Evolutionary conservation across 2,888 invertebrate genomes (phyloP).

Genomic region (Omphaloscelis lunosa): DNA sequence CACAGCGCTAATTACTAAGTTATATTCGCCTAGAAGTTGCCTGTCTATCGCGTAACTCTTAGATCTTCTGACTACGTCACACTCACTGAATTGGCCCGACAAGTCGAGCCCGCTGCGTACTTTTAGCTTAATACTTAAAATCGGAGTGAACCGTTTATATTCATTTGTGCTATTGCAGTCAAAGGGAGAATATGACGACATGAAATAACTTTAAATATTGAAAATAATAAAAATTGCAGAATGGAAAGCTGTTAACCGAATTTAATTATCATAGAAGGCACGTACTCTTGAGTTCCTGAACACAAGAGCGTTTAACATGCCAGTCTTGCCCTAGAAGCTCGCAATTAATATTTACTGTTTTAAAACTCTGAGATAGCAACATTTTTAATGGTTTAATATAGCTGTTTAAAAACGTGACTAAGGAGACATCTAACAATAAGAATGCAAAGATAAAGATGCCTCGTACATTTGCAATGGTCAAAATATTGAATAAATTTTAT

Average conservation of each 20-base stretch:
- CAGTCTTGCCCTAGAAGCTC: slow-evolving; percentile 42
- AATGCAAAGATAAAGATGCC: not conserved
- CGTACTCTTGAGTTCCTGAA: slow-evolving; percentile 66
- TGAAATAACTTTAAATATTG: not conserved
- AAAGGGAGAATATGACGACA: slow-evolving; percentile 22
- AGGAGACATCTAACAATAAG: not conserved
- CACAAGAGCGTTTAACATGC: slow-evolving; percentile 25
- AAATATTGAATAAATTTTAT: not conserved
- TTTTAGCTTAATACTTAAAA: too few species aligned
- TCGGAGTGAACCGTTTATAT: too few species aligned
- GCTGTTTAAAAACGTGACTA: not conserved
- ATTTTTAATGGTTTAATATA: not conserved
- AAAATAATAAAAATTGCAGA: not conserved
- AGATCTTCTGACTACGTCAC: too few species aligned
- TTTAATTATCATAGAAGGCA: slow-evolving; percentile 72
- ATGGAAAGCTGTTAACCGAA: slow-evolving; percentile 26
- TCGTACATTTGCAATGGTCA: slow-evolving; percentile 1
- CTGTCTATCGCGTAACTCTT: too few species aligned
- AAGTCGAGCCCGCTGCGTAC: too few species aligned
- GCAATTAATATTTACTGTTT: slow-evolving; percentile 2
- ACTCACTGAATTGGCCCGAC: too few species aligned
- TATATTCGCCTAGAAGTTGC: too few species aligned
- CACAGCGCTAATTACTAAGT: too few species aligned
- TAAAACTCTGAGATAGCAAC: slow-evolving; percentile 36
- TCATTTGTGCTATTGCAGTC: not conserved